Evolutionary conservation across 2,113 vertebrate species (phyloP).

Genomic region (Trichomycterus rosablanca): DNA sequence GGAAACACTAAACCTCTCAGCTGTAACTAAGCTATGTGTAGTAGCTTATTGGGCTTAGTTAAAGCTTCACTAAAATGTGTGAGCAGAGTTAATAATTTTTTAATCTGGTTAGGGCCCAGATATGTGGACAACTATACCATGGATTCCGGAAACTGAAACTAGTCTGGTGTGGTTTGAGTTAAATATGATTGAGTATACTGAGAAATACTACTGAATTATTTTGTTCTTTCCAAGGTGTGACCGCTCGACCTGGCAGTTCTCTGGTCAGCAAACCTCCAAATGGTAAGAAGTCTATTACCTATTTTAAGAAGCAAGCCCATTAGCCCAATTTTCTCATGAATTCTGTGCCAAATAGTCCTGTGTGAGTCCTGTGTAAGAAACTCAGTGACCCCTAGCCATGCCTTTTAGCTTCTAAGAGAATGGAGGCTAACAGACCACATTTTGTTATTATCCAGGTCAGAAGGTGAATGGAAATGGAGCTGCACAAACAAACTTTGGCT

Average conservation of each 20-base stretch:
- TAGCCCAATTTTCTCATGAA: constrained; percentile 32
- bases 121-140: constrained; percentile 17
- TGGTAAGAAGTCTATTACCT: constrained; percentile 43
- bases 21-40: constrained; percentile 32
- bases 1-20: constrained; percentile 32
- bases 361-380: constrained; percentile 25
- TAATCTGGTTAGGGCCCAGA: constrained; percentile 40
- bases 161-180: constrained; percentile 17
- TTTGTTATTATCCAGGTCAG: constrained; percentile 39
- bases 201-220: constrained; percentile 21
- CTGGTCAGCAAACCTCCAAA: constrained; percentile 38
- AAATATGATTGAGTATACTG: constrained; percentile 5
- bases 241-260: constrained; percentile 37
- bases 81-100: constrained; percentile 27
- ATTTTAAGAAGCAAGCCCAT: constrained; percentile 32
- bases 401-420: constrained; percentile 23
- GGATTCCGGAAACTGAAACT: constrained; percentile 19
- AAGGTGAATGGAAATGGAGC: constrained; percentile 42
- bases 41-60: constrained; percentile 28
- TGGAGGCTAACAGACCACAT: constrained; percentile 23
- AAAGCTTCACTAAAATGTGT: constrained; percentile 16
- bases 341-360: constrained; percentile 25
- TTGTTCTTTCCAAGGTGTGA: constrained; percentile 47
- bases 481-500: constrained; percentile 28
- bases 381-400: constrained; percentile 28